A percentile compares a stretch with the other conserved stretches of the same genome.
These are phyloP conservation scores for Hirudinaria manillensis DNA, from an alignment of 2,888 invertebrate genomes.

Conservation along the genomic window DNA sequence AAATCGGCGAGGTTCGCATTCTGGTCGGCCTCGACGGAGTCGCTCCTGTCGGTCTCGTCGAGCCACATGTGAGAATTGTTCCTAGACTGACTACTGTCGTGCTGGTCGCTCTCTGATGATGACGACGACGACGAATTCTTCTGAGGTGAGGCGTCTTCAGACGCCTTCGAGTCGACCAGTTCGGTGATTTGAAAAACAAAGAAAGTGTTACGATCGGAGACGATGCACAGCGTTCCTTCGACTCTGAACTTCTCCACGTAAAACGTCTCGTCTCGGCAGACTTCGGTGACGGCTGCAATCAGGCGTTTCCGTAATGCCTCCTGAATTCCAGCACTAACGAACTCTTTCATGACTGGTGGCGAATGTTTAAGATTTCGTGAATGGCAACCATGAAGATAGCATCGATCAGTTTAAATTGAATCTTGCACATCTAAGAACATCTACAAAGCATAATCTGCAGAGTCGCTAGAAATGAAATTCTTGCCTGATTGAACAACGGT, in stretches of 20 bases:
- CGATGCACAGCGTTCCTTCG: conserved; percentile 24
- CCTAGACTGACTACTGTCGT: background rate
- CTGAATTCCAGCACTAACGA: background rate
- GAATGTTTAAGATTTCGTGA: no score
- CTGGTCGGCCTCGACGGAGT: background rate
- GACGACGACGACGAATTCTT: background rate
- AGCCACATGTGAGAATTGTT: background rate
- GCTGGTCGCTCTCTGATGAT: background rate
- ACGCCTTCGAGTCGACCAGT: background rate
- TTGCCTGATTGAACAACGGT: no score
- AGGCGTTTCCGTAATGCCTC: conserved; percentile 15
- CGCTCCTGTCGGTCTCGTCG: background rate
- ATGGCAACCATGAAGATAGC: no score
- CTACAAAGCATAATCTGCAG: no score
- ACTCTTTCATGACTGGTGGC: conserved; percentile 5
- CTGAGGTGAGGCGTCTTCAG: background rate
- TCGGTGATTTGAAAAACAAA: conserved; percentile 29
- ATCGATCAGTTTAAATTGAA: no score
- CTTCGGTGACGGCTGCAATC: conserved; percentile 18
- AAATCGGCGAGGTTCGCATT: background rate
- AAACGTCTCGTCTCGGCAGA: conserved; percentile 23
- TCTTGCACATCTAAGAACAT: no score
- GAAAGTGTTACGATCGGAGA: conserved; percentile 26
- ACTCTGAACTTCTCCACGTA: conserved; percentile 24
- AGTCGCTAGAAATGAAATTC: no score